Evolutionary conservation across 2,797 vertebrate genomes (phyloP).

Genomic region (Myripristis murdjan): DNA sequence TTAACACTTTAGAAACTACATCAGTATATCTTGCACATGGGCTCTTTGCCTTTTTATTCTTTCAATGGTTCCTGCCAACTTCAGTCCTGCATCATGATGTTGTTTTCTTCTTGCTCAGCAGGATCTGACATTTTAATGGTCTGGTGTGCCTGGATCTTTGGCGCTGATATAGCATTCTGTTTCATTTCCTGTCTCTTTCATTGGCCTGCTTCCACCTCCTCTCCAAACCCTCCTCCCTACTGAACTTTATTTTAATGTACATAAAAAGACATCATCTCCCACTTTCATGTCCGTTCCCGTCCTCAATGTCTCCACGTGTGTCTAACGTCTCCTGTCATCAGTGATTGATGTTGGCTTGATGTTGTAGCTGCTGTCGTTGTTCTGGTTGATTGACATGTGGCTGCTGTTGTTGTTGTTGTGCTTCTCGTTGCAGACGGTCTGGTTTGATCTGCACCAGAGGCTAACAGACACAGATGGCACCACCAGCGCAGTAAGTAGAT

Average conservation of each 20-base stretch:
- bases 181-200: constrained; percentile 18
- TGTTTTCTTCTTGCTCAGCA: neutral
- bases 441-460: constrained; percentile 97
- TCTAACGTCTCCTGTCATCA: constrained; percentile 35
- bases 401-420: constrained; percentile 82
- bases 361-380: constrained; percentile 56
- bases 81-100: neutral
- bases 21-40: neutral
- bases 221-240: constrained; percentile 3
- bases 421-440: constrained; percentile 91
- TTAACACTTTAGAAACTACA: neutral
- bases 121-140: constrained; percentile 1
- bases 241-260: neutral
- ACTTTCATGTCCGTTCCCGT: constrained; percentile 7
- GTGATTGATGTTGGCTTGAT: too few relatives aligned
- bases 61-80: neutral
- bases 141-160: constrained; percentile 7
- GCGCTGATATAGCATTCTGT: constrained; percentile 14
- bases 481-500: constrained; percentile 90
- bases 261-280: neutral
- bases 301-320: constrained; percentile 21
- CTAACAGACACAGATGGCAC: constrained; percentile 93
- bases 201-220: constrained; percentile 22
- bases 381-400: constrained; percentile 76
- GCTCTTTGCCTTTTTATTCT: neutral